phyloP scores from a whole-genome alignment of 2,113 vertebrate genomes.

The Athene cunicularia region DNA sequence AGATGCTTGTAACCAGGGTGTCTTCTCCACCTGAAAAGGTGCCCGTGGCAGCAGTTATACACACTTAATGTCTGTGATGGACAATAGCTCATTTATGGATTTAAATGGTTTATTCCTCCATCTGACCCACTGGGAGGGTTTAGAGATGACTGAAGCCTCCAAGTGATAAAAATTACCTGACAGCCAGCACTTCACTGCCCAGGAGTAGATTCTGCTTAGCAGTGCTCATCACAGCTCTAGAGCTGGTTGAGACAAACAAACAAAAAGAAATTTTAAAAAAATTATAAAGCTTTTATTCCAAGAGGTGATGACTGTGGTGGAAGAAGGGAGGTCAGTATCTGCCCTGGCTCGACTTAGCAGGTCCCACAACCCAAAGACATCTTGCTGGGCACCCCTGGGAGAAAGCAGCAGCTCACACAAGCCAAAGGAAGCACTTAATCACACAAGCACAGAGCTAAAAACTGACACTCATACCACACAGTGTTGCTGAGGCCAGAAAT shows the following conservation, averaged over 20 bases:
- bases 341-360: not conserved
- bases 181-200: not conserved
- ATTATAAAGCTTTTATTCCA: not conserved
- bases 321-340: not conserved
- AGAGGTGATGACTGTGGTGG: not conserved
- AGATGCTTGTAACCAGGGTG: not conserved
- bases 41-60: not conserved
- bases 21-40: not conserved
- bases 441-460: fast-evolving
- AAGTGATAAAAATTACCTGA: not conserved
- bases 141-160: not conserved
- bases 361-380: not conserved
- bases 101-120: not conserved
- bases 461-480: not conserved
- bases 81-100: not conserved
- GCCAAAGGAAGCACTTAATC: not conserved
- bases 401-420: not conserved
- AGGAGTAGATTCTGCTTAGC: not conserved
- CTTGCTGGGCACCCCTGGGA: not conserved
- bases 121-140: not conserved
- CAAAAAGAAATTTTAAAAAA: not conserved
- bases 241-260: not conserved
- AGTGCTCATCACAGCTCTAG: not conserved
- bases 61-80: too few species aligned
- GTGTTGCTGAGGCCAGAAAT: not conserved